These are phyloP conservation scores for Tetragonula carbonaria DNA, from an alignment of 2,888 invertebrate genomes.

Conservation along the genomic window DNA sequence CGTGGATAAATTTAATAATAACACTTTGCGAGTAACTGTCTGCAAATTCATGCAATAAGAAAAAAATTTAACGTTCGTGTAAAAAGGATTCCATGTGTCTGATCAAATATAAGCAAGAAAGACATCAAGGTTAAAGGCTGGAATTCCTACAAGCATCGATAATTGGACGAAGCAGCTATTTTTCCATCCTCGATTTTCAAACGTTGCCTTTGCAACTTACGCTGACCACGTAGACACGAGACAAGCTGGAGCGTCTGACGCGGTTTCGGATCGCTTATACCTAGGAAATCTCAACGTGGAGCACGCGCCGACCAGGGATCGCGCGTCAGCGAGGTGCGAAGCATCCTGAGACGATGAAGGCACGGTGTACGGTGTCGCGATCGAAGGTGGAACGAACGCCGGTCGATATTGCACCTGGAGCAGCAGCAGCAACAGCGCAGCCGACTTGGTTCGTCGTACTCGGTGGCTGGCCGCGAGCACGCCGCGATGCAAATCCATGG, in stretches of 20 bases:
- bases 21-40: background rate
- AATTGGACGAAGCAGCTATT: too few relatives aligned
- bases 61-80: too few relatives aligned
- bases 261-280: too few relatives aligned
- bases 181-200: too few relatives aligned
- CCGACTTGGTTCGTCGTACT: constrained; percentile 41
- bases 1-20: background rate
- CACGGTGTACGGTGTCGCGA: constrained; percentile 25
- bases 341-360: background rate
- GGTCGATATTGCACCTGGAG: constrained; percentile 66
- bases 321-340: constrained; percentile 2
- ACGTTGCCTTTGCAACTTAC: too few relatives aligned
- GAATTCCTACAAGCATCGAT: too few relatives aligned
- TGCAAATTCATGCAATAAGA: background rate
- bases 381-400: constrained; percentile 51
- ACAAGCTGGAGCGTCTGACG: too few relatives aligned
- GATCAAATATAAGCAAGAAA: too few relatives aligned
- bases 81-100: too few relatives aligned
- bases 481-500: constrained; percentile 52
- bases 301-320: background rate
- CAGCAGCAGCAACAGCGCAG: constrained; percentile 5
- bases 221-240: too few relatives aligned
- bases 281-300: background rate
- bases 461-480: constrained; percentile 5
- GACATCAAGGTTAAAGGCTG: too few relatives aligned